Percentiles rank a stretch among this genome's conserved stretches.
These are phyloP conservation scores for Pangasius macronema DNA, from an alignment of 2,797 vertebrate species.

Conservation along the genomic window DNA sequence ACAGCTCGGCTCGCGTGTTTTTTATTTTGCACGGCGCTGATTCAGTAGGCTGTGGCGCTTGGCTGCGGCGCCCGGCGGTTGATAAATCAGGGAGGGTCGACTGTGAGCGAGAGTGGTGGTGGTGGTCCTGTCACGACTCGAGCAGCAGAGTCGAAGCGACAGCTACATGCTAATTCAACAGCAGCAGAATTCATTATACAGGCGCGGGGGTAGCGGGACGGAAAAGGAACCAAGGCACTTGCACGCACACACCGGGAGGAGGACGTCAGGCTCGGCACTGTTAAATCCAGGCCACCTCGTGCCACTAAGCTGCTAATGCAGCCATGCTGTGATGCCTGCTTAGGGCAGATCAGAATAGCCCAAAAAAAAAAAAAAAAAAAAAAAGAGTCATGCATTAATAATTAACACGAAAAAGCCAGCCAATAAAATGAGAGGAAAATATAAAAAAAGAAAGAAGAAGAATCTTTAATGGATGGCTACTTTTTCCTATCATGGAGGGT, in stretches of 20 bases:
- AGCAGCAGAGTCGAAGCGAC: slow-evolving; percentile 68
- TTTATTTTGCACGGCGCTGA: slow-evolving; percentile 74
- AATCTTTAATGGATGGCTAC: slow-evolving; percentile 5
- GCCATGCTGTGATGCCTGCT: slow-evolving; percentile 36
- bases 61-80: slow-evolving; percentile 64
- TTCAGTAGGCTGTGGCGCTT: slow-evolving; percentile 69
- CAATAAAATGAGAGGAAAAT: background rate
- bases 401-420: slow-evolving; percentile 8
- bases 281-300: slow-evolving; percentile 69
- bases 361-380: no score
- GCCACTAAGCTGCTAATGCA: slow-evolving; percentile 51
- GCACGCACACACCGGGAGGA: slow-evolving; percentile 66
- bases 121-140: slow-evolving; percentile 77
- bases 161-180: slow-evolving; percentile 83
- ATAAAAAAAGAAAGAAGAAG: background rate
- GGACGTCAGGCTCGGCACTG: slow-evolving; percentile 70
- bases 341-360: slow-evolving; percentile 28
- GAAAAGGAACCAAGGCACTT: slow-evolving; percentile 70
- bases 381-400: background rate
- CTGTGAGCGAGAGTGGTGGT: slow-evolving; percentile 63
- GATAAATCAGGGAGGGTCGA: slow-evolving; percentile 74
- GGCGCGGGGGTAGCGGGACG: slow-evolving; percentile 74
- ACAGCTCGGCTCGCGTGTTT: slow-evolving; percentile 64
- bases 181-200: slow-evolving; percentile 81
- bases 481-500: slow-evolving; percentile 28